Conservation (phyloP, 2,113 vertebrate species). For the Neomonachus schauinslandi region DNA sequence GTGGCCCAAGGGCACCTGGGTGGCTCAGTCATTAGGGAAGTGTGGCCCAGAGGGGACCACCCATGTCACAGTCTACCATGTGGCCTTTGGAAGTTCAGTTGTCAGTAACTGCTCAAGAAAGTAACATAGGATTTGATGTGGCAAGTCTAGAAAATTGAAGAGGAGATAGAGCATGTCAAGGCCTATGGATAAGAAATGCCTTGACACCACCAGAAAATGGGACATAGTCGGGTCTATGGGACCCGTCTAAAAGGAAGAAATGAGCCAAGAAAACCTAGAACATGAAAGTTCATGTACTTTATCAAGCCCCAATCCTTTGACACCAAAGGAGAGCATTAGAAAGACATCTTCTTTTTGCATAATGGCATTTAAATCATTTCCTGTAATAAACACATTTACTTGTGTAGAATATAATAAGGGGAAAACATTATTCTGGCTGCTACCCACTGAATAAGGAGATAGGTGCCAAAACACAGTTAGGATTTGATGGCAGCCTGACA, state of each 20-base stretch:
- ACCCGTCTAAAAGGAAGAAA: background rate
- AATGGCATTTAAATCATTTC: conserved; percentile 9
- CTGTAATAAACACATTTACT: background rate
- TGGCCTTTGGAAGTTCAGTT: background rate
- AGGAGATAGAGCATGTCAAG: background rate
- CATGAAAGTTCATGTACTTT: background rate
- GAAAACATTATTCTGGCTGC: background rate
- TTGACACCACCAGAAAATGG: background rate
- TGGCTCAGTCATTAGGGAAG: background rate
- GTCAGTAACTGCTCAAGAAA: background rate
- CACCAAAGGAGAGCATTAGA: background rate
- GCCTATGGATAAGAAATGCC: background rate
- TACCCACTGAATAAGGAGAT: background rate
- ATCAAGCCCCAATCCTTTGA: background rate
- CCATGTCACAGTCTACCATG: background rate
- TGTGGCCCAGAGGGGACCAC: background rate
- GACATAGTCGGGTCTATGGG: background rate
- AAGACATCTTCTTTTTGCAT: background rate
- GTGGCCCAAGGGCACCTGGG: too few species aligned
- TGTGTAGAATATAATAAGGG: background rate
- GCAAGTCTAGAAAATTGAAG: background rate
- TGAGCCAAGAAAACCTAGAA: background rate
- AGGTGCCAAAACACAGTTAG: background rate
- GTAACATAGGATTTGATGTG: background rate
- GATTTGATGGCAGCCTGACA: background rate